Conservation (phyloP, 2,888 invertebrate species). For the Diarsia brunnea region DNA sequence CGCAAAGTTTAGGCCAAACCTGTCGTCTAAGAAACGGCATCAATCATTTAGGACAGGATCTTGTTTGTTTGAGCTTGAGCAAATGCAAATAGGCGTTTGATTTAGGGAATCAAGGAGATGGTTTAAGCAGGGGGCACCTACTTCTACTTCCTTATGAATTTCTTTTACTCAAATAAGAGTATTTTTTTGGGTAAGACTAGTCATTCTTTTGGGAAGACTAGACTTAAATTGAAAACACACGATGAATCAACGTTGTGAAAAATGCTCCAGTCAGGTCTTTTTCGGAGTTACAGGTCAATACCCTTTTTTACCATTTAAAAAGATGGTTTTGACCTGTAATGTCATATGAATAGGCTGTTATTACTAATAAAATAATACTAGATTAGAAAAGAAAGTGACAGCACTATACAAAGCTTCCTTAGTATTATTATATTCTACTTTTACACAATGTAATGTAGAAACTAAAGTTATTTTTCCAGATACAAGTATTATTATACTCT, state of each 20-base stretch:
- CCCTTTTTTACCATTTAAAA: neutral
- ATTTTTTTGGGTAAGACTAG: neutral
- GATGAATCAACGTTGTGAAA: neutral
- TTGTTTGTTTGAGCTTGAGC: neutral
- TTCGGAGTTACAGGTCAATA: too few species aligned
- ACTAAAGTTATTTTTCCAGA: too few species aligned
- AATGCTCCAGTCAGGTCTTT: neutral
- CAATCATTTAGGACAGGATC: slow-evolving; percentile 43
- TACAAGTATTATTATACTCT: too few species aligned
- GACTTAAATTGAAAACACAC: neutral
- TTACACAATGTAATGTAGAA: too few species aligned
- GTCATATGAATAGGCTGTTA: neutral
- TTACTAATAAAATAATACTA: neutral
- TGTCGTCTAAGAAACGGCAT: slow-evolving; percentile 26
- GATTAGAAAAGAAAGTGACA: neutral
- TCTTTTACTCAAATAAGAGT: neutral
- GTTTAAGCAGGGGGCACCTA: neutral
- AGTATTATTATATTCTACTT: slow-evolving; percentile 2
- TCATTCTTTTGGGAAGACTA: neutral
- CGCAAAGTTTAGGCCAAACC: slow-evolving; percentile 33
- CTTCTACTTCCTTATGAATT: neutral
- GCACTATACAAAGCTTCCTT: neutral
- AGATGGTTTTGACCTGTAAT: neutral
- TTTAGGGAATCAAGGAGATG: neutral
- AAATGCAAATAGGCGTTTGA: slow-evolving; percentile 23